Evolutionary conservation across 2,113 vertebrate genomes (phyloP).

Genomic region (Andinoacara biseriatus): DNA sequence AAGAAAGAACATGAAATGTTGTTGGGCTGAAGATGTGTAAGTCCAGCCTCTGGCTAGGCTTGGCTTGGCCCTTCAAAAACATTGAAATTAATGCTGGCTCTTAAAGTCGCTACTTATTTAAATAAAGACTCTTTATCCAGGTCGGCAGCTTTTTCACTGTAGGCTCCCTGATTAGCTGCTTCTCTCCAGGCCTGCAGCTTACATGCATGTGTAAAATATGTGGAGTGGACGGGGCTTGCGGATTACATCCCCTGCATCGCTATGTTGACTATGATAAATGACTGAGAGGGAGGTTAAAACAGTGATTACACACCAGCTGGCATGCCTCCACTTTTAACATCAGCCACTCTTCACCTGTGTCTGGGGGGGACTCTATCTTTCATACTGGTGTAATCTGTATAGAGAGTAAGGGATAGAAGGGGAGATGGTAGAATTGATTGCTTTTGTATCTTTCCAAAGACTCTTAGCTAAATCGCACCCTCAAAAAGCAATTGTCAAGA

Average conservation of each 20-base stretch:
- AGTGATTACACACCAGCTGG: slow-evolving; percentile 71
- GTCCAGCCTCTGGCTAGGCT: slow-evolving; percentile 1
- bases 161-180: slow-evolving; percentile 42
- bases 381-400: slow-evolving; percentile 13
- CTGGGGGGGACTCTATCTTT: slow-evolving; percentile 45
- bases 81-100: slow-evolving; percentile 36
- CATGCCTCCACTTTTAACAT: slow-evolving; percentile 49
- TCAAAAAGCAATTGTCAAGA: neutral
- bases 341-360: slow-evolving; percentile 50
- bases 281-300: slow-evolving; percentile 63
- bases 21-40: neutral
- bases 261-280: slow-evolving; percentile 72
- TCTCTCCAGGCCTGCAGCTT: slow-evolving; percentile 14
- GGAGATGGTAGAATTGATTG: slow-evolving; percentile 2
- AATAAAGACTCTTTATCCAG: slow-evolving; percentile 47
- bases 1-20: neutral
- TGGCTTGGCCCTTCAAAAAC: slow-evolving; percentile 7
- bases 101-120: slow-evolving; percentile 32
- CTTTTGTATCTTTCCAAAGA: neutral
- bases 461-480: neutral
- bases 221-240: slow-evolving; percentile 20
- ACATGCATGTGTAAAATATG: neutral
- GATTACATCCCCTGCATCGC: slow-evolving; percentile 40
- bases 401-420: neutral
- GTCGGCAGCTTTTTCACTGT: slow-evolving; percentile 2